Evolutionary conservation across 2,797 vertebrate genomes (phyloP).

Genomic region (Lateolabrax maculatus): DNA sequence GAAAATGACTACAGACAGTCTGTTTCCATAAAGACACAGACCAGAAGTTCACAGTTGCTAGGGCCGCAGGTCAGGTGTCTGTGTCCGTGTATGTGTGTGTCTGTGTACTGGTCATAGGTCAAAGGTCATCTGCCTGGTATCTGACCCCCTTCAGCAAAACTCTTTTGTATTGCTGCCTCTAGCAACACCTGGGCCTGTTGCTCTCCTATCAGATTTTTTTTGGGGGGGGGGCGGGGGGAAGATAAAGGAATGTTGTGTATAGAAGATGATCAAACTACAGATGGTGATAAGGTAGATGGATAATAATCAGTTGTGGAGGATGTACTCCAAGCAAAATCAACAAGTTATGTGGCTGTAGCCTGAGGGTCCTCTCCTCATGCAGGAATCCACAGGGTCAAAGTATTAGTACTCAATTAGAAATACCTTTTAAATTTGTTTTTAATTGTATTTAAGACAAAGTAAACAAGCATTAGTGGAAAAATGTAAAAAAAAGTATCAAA

Average conservation of each 20-base stretch:
- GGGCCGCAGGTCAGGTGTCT: slow-evolving; percentile 56
- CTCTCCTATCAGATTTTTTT: slow-evolving; percentile 33
- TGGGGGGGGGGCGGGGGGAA: background rate
- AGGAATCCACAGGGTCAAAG: slow-evolving; percentile 70
- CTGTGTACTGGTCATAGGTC: slow-evolving; percentile 55
- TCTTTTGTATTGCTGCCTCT: slow-evolving; percentile 40
- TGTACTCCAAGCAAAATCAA: slow-evolving; percentile 19
- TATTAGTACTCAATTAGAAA: too few species aligned
- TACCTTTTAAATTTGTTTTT: background rate
- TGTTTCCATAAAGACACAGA: slow-evolving; percentile 57
- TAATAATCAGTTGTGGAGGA: background rate
- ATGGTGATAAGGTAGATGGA: background rate
- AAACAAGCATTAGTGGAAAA: background rate
- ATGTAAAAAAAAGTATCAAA: background rate
- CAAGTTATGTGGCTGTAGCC: slow-evolving; percentile 37
- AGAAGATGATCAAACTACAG: slow-evolving; percentile 21
- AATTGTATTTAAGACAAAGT: too few species aligned
- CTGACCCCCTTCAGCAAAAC: slow-evolving; percentile 48
- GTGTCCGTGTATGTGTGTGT: slow-evolving; percentile 34
- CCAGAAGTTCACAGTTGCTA: slow-evolving; percentile 60
- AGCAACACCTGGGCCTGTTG: slow-evolving; percentile 58
- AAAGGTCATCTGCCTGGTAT: slow-evolving; percentile 69
- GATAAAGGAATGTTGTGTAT: slow-evolving; percentile 19
- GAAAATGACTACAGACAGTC: slow-evolving; percentile 41
- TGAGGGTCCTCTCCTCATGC: slow-evolving; percentile 34